Evolutionary conservation across 2,888 invertebrate species (phyloP), one percentile per base, ranked within the genome.

Genomic region (Nomada lathburiana): DNA sequence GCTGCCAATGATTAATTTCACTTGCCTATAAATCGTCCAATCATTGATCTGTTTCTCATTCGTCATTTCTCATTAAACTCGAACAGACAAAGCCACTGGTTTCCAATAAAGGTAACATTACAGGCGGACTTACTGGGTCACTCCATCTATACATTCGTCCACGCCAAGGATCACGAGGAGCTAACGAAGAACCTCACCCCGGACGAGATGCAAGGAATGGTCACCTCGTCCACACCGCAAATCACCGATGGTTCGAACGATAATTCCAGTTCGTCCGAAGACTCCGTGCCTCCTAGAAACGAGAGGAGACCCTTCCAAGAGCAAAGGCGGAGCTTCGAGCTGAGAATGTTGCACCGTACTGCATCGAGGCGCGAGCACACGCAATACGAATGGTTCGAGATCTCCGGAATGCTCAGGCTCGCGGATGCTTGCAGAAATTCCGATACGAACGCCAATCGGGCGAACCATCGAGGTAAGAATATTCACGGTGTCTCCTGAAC

Each of bases 61-160:
- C 0, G 7, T 7, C 36, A 36, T 36, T 7, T 7, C 5, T 36
- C 36, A 7, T 36, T 36, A 36, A 36, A 36, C 36, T 36, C 36
- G 7, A 36, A 36, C 36, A 5, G 36, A 36, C 0, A 36, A 36
- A 36, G 36, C 7, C 36, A 36, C 36, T 36, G 36, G 36, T 36
- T 36, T 36, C 36, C 36, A 36, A 36, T 36, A 36, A 36, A 7
- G 50, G 67, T 29, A 11, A 29, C 29, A 18, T 86, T 95, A 29
- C 95, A 98, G 96, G 96, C 97, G 90, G 98, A 98, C 93, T 95
- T 98, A 87, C 95, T 98, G 92, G 97, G 97, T 20, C 96, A 97
- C 94, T 97, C 96, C 89, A 93, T 98, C 93, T 97, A 96, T 94
- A 96, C 97, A 91, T 97, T 98, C 94, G 96, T 97, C 59, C 97